phyloP scores from a whole-genome alignment of 1,140 invertebrate species.

The Augochlora pura region DNA sequence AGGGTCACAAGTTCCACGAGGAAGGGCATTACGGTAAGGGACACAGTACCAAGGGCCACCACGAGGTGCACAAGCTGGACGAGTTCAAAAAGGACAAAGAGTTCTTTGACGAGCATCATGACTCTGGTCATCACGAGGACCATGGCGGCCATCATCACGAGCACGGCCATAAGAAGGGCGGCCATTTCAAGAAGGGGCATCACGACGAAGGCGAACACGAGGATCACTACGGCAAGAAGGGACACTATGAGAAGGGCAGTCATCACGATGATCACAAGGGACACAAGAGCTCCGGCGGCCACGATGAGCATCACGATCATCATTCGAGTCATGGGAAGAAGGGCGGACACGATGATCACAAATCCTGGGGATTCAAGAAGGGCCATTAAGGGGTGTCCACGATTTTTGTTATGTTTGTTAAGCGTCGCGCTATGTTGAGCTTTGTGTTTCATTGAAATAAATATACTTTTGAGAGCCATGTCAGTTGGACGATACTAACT shows the following conservation, averaged over 20 bases:
- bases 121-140: slow-evolving; percentile 89
- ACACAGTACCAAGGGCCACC: slow-evolving; percentile 84
- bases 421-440: slow-evolving; percentile 18
- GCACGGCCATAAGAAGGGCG: slow-evolving; percentile 86
- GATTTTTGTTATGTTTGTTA: slow-evolving; percentile 38
- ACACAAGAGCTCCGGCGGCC: slow-evolving; percentile 73
- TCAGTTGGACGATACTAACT: too few relatives aligned
- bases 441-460: slow-evolving; percentile 40
- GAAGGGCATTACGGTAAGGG: slow-evolving; percentile 85
- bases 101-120: slow-evolving; percentile 90
- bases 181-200: slow-evolving; percentile 87
- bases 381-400: slow-evolving; percentile 37
- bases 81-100: slow-evolving; percentile 87
- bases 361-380: slow-evolving; percentile 56
- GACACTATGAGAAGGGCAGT: slow-evolving; percentile 78
- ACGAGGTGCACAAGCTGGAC: slow-evolving; percentile 86
- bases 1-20: slow-evolving; percentile 85
- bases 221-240: slow-evolving; percentile 85
- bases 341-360: slow-evolving; percentile 64
- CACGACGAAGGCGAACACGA: slow-evolving; percentile 85
- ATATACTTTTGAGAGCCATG: neutral
- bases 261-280: slow-evolving; percentile 78
- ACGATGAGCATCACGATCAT: slow-evolving; percentile 68
- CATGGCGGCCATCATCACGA: slow-evolving; percentile 89
- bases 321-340: slow-evolving; percentile 67